These are phyloP conservation scores for Osmerus mordax DNA, from an alignment of 2,113 vertebrate species.

Conservation along the genomic window DNA sequence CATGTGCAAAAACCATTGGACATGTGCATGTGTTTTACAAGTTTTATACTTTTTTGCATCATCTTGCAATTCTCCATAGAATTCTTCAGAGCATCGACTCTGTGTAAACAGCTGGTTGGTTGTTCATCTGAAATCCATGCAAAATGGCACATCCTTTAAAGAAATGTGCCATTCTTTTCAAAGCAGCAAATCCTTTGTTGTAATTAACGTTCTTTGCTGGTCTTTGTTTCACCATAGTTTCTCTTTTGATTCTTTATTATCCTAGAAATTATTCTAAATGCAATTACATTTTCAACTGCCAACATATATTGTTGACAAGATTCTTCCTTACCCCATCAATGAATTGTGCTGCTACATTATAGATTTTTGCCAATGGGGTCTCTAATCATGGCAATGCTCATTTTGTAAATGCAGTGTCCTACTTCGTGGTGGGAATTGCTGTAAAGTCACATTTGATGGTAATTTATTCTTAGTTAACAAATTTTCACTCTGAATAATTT, in stretches of 20 bases:
- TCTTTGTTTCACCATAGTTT: not conserved
- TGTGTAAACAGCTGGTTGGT: not conserved
- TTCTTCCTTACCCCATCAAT: slow-evolving; percentile 22
- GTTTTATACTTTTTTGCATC: not conserved
- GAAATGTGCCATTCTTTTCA: slow-evolving; percentile 28
- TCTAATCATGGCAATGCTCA: slow-evolving; percentile 56
- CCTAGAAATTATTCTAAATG: slow-evolving; percentile 29
- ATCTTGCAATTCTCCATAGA: slow-evolving; percentile 26
- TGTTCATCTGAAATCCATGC: not conserved
- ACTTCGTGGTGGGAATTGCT: not conserved
- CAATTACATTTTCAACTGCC: slow-evolving; percentile 33
- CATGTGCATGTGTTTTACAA: slow-evolving; percentile 3
- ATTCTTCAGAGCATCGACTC: slow-evolving; percentile 8
- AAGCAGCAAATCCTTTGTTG: slow-evolving; percentile 4
- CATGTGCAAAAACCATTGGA: not conserved
- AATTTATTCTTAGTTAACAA: slow-evolving; percentile 29
- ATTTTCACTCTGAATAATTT: slow-evolving; percentile 24
- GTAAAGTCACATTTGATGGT: slow-evolving; percentile 34
- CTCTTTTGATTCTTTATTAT: slow-evolving; percentile 21
- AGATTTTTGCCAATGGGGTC: slow-evolving; percentile 48
- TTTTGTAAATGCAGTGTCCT: slow-evolving; percentile 31
- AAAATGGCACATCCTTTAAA: slow-evolving; percentile 13
- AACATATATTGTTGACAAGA: slow-evolving; percentile 35
- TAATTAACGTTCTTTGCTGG: slow-evolving; percentile 30
- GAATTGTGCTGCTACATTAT: slow-evolving; percentile 40